These are phyloP conservation scores for Hyperoplus lanceolatus DNA, from an alignment of 2,797 vertebrate genomes.

Conservation along the genomic window DNA sequence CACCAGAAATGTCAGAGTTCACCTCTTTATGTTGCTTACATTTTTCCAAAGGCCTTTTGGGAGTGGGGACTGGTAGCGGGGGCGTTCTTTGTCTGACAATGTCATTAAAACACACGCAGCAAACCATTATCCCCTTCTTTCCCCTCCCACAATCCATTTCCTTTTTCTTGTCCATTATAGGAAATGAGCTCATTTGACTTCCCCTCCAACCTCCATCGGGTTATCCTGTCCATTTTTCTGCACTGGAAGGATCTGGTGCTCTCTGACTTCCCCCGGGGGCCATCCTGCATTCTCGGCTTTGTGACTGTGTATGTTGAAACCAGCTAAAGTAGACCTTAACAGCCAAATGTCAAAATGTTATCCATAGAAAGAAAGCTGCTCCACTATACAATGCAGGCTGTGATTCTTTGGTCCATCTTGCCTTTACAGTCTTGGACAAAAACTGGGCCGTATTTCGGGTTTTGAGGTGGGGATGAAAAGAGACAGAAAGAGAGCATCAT, in stretches of 20 bases:
- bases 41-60: slow-evolving; percentile 34
- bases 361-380: neutral
- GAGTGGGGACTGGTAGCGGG: neutral
- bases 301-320: slow-evolving; percentile 1
- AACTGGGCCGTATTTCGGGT: neutral
- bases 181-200: slow-evolving; percentile 77
- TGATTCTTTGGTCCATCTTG: neutral
- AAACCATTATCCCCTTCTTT: slow-evolving; percentile 53
- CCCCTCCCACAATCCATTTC: slow-evolving; percentile 62
- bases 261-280: neutral
- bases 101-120: slow-evolving; percentile 61
- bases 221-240: slow-evolving; percentile 69
- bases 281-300: slow-evolving; percentile 22
- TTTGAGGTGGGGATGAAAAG: neutral
- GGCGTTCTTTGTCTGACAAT: slow-evolving; percentile 60
- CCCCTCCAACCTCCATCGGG: slow-evolving; percentile 41
- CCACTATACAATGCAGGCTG: neutral
- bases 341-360: slow-evolving; percentile 26
- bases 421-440: neutral
- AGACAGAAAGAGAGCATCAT: neutral
- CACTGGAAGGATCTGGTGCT: slow-evolving; percentile 38
- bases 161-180: slow-evolving; percentile 64
- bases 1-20: slow-evolving; percentile 56
- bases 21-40: slow-evolving; percentile 47
- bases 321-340: slow-evolving; percentile 16